Base-by-base conservation (phyloP, 2,113 vertebrate species). In the Xiphophorus maculatus region DNA sequence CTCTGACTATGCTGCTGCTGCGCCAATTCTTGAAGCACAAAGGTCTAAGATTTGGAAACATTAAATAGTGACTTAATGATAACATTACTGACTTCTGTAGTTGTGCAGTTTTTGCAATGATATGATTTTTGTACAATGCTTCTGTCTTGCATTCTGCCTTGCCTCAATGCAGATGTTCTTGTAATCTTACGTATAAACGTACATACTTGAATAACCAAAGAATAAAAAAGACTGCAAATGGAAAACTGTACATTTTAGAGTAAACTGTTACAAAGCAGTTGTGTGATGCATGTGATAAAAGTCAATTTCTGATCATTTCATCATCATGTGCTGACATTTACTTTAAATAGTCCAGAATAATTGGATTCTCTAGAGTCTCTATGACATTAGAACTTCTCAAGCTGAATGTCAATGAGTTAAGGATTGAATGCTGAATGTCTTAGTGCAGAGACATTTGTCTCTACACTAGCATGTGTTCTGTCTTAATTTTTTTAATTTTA, bases 371-470 rank as follows among this genome's bases (percentile, higher is more conserved):
- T 2, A 4, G 80, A 80, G 83, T 77, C 66, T 32, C 28, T 72
- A 61, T 88, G 89, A 89, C 88, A 90, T 89, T 91, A 88, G 54
- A 80, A 73, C 63, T 66, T 69, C 27, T 77, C 70, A 78, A 63
- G 74, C 69, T 87, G 83, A 91, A 89, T 89, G 82, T 87, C 83
- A 89, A 80, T 83, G 74, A 84, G 74, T 81, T 77, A 76, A 81
- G 67, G 67, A 77, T 74, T 29, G 77, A 71, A 64, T 67, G 73
- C 40, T 75, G 79, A 85, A 87, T 85, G 83, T 73, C 9, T 37
- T 10, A 11, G 32, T 28, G 28, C 28, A 28, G 28, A 28, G 28
- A 65, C 14, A 10, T 8, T 8, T 2, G 40, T 33, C 25, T 35
- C 25, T 44, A n/a, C 15, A 66, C 35, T 14, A 2, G 12, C 12